Percentiles rank a stretch among this genome's conserved stretches.
These are phyloP conservation scores for Drosophila colorata DNA, from an alignment of 2,888 invertebrate genomes.

Conservation along the genomic window DNA sequence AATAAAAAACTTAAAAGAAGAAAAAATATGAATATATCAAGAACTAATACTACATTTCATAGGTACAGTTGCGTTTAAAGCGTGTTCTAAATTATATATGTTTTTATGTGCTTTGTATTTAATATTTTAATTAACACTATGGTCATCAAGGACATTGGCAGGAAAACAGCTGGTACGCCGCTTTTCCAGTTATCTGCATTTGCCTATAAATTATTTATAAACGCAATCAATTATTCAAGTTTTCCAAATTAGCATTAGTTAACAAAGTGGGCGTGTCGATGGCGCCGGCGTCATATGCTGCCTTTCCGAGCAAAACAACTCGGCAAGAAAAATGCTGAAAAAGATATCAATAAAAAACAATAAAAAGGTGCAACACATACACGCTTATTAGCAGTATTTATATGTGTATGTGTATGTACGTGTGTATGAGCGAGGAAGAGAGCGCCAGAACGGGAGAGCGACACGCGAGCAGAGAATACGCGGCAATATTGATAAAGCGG, in stretches of 20 bases:
- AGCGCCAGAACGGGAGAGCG: constrained; percentile 31
- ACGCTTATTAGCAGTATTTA: background rate
- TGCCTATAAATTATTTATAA: constrained; percentile 2
- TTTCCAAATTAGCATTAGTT: constrained; percentile 15
- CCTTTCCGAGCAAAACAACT: constrained; percentile 24
- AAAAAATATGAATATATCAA: background rate
- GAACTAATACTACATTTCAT: background rate
- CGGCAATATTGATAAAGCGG: constrained; percentile 36
- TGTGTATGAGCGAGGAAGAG: background rate
- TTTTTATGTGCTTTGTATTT: background rate
- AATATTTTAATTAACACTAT: background rate
- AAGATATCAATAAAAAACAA: constrained; percentile 35
- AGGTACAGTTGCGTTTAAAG: constrained; percentile 45
- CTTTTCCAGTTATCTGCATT: background rate
- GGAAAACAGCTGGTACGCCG: constrained; percentile 20
- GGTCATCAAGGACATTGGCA: constrained; percentile 4
- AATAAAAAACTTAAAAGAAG: background rate
- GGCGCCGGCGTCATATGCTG: constrained; percentile 33
- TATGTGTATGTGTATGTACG: background rate
- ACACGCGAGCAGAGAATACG: constrained; percentile 28
- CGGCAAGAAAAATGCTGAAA: constrained; percentile 38
- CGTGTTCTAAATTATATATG: background rate
- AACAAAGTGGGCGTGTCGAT: constrained; percentile 34
- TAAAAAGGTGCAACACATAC: constrained; percentile 10
- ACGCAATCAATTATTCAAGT: constrained; percentile 37